phyloP scores from a whole-genome alignment of 1,140 invertebrate genomes.

The Lysiphlebus fabarum region DNA sequence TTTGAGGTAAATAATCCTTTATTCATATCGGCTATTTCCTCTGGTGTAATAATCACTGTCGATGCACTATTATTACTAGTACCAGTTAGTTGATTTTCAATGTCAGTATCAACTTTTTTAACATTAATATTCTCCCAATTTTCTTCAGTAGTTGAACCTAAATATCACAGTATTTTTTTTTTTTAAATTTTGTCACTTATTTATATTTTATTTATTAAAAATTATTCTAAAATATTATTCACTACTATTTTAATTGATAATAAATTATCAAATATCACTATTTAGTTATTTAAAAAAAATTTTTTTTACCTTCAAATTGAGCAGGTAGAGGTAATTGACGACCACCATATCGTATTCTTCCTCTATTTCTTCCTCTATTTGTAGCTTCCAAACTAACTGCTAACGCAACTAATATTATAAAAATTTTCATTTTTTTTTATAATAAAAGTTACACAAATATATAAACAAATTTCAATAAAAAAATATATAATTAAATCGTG shows the following conservation, averaged over 20 bases:
- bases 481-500: slow-evolving; percentile 2
- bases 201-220: background rate
- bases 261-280: background rate
- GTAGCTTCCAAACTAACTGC: slow-evolving; percentile 12
- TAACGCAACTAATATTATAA: slow-evolving; percentile 10
- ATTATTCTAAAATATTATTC: too few relatives aligned
- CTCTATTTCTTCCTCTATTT: slow-evolving; percentile 5
- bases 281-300: background rate
- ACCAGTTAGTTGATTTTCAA: slow-evolving; percentile 27
- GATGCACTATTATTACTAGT: slow-evolving; percentile 3
- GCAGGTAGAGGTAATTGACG: slow-evolving; percentile 33
- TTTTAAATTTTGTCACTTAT: background rate
- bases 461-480: slow-evolving; percentile 11
- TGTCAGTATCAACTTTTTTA: slow-evolving; percentile 36
- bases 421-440: slow-evolving; percentile 22
- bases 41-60: slow-evolving; percentile 8
- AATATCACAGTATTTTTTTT: background rate
- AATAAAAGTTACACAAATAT: background rate
- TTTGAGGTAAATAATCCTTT: slow-evolving; percentile 23
- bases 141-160: slow-evolving; percentile 30
- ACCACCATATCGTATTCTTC: slow-evolving; percentile 24
- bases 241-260: background rate
- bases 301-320: slow-evolving; percentile 39
- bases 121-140: slow-evolving; percentile 38
- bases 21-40: slow-evolving; percentile 23